phyloP scores from a whole-genome alignment of 1,140 invertebrate genomes.

The Drosophila trapezifrons region DNA sequence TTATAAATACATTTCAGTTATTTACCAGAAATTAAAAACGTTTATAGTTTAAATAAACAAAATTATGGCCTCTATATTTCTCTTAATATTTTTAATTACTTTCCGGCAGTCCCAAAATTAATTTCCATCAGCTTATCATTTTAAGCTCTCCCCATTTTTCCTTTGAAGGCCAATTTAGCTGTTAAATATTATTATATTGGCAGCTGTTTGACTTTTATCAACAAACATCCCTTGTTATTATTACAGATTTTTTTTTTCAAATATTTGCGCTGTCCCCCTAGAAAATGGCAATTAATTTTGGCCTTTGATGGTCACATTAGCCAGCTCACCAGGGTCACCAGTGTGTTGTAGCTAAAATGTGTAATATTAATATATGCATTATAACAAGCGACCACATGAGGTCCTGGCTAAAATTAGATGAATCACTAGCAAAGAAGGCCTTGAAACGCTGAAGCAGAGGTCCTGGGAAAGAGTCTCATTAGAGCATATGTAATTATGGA shows the following conservation, averaged over 20 bases:
- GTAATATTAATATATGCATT: slow-evolving; percentile 42
- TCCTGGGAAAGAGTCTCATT: slow-evolving; percentile 38
- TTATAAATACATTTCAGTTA: background rate
- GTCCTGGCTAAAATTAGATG: slow-evolving; percentile 68
- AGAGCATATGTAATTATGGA: slow-evolving; percentile 54
- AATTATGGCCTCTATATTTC: background rate
- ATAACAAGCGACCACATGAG: slow-evolving; percentile 42
- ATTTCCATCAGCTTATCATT: background rate
- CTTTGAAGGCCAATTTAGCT: slow-evolving; percentile 17
- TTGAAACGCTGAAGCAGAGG: slow-evolving; percentile 4
- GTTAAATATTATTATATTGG: slow-evolving; percentile 20
- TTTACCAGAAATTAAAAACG: background rate
- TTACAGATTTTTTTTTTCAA: slow-evolving; percentile 21
- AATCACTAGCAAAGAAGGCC: slow-evolving; percentile 19
- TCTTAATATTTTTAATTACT: background rate
- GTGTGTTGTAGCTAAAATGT: slow-evolving; percentile 48
- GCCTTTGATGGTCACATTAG: slow-evolving; percentile 67
- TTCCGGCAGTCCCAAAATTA: background rate
- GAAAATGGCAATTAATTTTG: slow-evolving; percentile 70
- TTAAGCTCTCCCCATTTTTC: background rate
- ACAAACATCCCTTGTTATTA: slow-evolving; percentile 29
- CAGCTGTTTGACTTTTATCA: slow-evolving; percentile 43
- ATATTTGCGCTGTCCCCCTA: slow-evolving; percentile 47
- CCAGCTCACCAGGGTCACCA: slow-evolving; percentile 44
- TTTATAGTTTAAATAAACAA: background rate